These are phyloP conservation scores for Cavia porcellus DNA, from an alignment of 2,113 vertebrate genomes.

Conservation along the genomic window DNA sequence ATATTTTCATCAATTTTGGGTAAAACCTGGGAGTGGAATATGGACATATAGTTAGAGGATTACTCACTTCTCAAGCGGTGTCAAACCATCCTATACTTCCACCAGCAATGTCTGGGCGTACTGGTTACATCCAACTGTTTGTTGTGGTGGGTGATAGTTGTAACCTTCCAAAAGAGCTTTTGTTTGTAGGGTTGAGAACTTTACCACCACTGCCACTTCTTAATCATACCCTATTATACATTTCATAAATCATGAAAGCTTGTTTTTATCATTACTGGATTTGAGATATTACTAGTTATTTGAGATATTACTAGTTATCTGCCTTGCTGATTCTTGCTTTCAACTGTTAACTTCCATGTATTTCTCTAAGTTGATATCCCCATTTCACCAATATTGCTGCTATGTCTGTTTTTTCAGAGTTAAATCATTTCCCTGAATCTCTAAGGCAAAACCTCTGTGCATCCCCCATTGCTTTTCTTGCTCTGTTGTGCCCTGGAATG, in stretches of 20 bases:
- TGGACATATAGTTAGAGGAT: background rate
- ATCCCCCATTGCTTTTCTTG: background rate
- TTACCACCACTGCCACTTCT: rapidly evolving
- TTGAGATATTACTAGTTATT: background rate
- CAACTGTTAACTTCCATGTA: background rate
- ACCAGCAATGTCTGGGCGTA: too few species aligned
- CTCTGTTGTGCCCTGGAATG: background rate
- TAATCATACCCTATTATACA: rapidly evolving
- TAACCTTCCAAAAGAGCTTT: background rate
- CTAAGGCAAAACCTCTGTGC: background rate
- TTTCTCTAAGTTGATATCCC: conserved; percentile 3
- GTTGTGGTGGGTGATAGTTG: background rate
- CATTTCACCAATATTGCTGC: background rate
- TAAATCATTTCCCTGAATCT: background rate
- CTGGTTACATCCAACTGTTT: background rate
- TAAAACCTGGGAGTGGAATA: background rate
- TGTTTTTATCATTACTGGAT: background rate
- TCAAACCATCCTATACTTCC: background rate
- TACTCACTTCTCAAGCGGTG: background rate
- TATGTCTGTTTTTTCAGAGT: background rate
- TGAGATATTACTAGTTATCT: background rate
- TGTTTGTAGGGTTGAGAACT: background rate
- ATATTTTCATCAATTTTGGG: conserved; percentile 41
- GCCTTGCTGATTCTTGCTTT: background rate
- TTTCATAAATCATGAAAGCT: background rate